Base-by-base conservation (phyloP, 1,140 invertebrate genomes). In the Nephotettix cincticeps region DNA sequence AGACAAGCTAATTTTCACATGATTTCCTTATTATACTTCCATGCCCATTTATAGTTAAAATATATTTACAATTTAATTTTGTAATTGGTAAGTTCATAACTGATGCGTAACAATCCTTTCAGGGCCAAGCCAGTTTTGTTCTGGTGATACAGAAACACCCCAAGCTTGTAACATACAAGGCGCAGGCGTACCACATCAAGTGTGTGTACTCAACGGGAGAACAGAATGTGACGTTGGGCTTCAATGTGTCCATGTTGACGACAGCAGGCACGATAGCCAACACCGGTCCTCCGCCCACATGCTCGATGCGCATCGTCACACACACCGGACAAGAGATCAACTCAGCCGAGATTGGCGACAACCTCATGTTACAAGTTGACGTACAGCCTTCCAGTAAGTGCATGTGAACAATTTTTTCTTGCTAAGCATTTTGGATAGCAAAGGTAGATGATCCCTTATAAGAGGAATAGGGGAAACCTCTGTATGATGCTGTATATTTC, bases 141-240 rank as follows among this genome's bases (percentile, higher is more conserved):
- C 83, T 97, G 21, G 94, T 97, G 11, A 95, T 97, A 77, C 95
- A 97, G 78, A 96, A 95, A 83, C 95, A 97, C 88, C 94, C 94
- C 0, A 96, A 95, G 86, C 82, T 97, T 2, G 91, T 97, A n/a
- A 97, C 95, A 3, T 95, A 93, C 78, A 94, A 95, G 76, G 94
- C 95, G 1, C 93, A 96, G 82, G 95, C 95, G 0, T 97, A 97
- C 81, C 93, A 96, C 80, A 95, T 97, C 56, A 95, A 94, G 81
- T 97, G 95, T 80, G 90, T 96, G 63, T 97, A 97, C 79, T 92
- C 95, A 81, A 96, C 94, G 0, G 94, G 94, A 70, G 94, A 96
- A 80, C 93, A 95, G 80, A 96, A 95, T 68, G 93, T 97, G 0
- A 96, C 93, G 0, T 82, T 97, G 4, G 94, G 94, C 6, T 97